Base-by-base conservation (phyloP, 2,113 vertebrate species). In the Morone chrysops region DNA sequence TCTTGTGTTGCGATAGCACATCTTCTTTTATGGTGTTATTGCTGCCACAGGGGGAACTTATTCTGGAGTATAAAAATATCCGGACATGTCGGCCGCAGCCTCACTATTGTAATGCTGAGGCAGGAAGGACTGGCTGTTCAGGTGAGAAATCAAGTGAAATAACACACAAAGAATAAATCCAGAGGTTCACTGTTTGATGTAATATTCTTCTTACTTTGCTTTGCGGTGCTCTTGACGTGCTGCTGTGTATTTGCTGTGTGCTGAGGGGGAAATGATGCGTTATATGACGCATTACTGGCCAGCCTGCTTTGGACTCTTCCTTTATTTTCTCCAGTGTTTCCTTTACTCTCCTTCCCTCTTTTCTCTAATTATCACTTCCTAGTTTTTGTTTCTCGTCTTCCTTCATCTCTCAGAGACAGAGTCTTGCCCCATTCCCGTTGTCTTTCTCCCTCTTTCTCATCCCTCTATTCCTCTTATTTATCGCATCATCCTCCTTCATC, bases 11-110 rank as follows among this genome's bases (percentile, higher is more conserved):
- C 18, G 47, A 22, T 5, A 36, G 45, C 72, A 14, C 22, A 1
- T 47, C 45, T 40, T 51, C 75, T 78, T 65, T 38, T 54, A 60
- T 36, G 50, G 51, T 67, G 43, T 31, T 81, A 12, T 47, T 66
- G 20, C 60, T 22, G 16, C 51, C 82, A 75, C 57, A 10, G 65
- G 77, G 31, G 72, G 56, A 76, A 59, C 36, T 50, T 17, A 16
- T 8, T 45, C 18, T 6, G 2, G 25, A 70, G 70, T 66, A 36
- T 72, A 72, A 68, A 83, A 87, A 69, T 80, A 83, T 72, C 62
- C 71, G 67, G 54, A 67, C 60, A 13, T 43, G 70, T 48, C 17
- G 11, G 43, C 48, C 43, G 8, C 41, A 70, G 51, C 47, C 20
- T 61, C 67, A n/a, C 66, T 36, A 48, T 31, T 43, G 41, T 25